Base-by-base conservation (phyloP, 2,888 invertebrate genomes). In the Agrenia bidenticulata region DNA sequence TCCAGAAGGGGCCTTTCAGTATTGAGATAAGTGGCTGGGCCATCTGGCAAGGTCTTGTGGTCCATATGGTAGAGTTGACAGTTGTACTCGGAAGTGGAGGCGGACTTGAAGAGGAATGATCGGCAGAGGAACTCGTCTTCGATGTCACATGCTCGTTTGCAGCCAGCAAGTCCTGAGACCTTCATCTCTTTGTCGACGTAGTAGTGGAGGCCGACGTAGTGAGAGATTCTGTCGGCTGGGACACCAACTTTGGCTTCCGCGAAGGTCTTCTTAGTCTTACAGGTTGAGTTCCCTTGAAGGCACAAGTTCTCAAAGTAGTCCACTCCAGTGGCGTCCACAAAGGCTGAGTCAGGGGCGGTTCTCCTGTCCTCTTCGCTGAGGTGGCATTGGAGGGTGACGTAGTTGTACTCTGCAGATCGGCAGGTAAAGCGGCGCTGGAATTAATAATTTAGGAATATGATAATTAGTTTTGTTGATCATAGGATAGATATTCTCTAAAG, bases 91-190 rank as follows among this genome's bases (percentile, higher is more conserved):
- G 88, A 84, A 0, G 87, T 87, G 27, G 85, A 82, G 27, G 63
- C 23, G 9, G 69, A 57, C 42, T 74, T 73, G 84, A 88, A 87
- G 78, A 94, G 79, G 85, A 89, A 84, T 68, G 93, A 85, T 79
- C 94, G 86, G 80, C 94, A 95, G 50, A 94, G 85, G 82, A 95
- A 94, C 81, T 94, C 94, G 63, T 89, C 90, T 80, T 94, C 94
- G 67, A 93, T 89, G 81, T 94, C 93, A 80, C 94, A 94, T 57
- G 94, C 93, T 65, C 92, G 82, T 62, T 89, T 86, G 78, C 94
- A 94, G n/a, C 91, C 93, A 0, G 89, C 86, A 78, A 93, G 90
- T 66, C 89, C 92, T 69, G 90, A 92, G 58, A 93, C 89, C 86
- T 87, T 77, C 60, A 94, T 82, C 79, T 94, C 94, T 82, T 94